Evolutionary conservation across 2,888 invertebrate genomes (phyloP), one percentile per base, ranked within the genome.

Genomic region (Callosobruchus maculatus): DNA sequence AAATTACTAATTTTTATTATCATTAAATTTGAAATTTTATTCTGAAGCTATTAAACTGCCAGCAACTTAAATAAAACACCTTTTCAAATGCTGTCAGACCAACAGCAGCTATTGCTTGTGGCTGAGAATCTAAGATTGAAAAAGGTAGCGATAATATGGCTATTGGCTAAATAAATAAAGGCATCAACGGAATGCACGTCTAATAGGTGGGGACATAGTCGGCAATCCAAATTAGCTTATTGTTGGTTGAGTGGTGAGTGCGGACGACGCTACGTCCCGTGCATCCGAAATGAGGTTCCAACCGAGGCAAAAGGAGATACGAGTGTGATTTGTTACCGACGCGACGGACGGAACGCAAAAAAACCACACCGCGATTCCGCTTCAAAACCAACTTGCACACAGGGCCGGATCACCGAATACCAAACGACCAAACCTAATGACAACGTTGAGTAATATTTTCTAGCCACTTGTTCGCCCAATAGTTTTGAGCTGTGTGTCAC

Each of bases 131-230:
- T n/a, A n/a, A 26, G 3, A 26, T 2, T 26, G 26, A 7, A 4
- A 7, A 26, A 4, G 2, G 2, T 20, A 3, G n/a, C n/a, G n/a
- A n/a, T n/a, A n/a, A n/a, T n/a, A n/a, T n/a, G n/a, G 66, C n/a
- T 20, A 70, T 20, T 20, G 68, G 2, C 2, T 77, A 76, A 74
- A 71, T 76, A 75, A 76, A 78, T 78, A 77, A 78, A 78, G 77
- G 77, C 78, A 77, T 78, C 78, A 76, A 69, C 49, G 76, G 78
- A 78, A 78, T 77, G 75, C n/a, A n/a, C n/a, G n/a, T n/a, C n/a
- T 73, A 75, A 71, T 49, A 49, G 71, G 73, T 73, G 70, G 68
- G 68, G n/a, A n/a, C n/a, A n/a, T 71, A 74, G 69, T 72, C 71
- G 68, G 75, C 73, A 70, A 72, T 74, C 75, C 75, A 73, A 73